phyloP scores from a whole-genome alignment of 1,140 invertebrate species.

The Zaprionus lachaisei region DNA sequence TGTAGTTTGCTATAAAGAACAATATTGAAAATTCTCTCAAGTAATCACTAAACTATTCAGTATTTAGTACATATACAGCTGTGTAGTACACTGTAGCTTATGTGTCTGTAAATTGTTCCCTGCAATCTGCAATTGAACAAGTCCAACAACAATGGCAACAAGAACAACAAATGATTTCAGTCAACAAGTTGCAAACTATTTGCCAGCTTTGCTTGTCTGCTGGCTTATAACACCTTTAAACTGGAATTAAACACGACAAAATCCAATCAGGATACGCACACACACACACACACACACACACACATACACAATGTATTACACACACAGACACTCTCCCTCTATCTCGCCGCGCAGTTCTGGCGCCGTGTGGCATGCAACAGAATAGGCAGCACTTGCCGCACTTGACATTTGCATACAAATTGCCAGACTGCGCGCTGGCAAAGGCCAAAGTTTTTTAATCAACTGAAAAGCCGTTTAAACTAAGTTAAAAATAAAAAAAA shows the following conservation, averaged over 20 bases:
- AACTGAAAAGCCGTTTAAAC: slow-evolving; percentile 81
- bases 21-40: background rate
- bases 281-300: background rate
- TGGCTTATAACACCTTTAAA: slow-evolving; percentile 64
- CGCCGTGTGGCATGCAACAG: slow-evolving; percentile 64
- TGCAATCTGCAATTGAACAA: background rate
- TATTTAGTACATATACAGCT: too few relatives aligned
- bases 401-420: slow-evolving; percentile 79
- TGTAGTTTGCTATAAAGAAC: too few relatives aligned
- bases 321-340: background rate
- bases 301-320: slow-evolving; percentile 18
- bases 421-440: slow-evolving; percentile 47
- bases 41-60: background rate
- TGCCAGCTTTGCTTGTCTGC: slow-evolving; percentile 9
- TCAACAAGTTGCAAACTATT: slow-evolving; percentile 32
- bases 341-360: background rate
- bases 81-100: background rate
- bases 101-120: background rate
- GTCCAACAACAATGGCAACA: background rate
- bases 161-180: background rate
- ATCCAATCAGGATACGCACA: slow-evolving; percentile 63
- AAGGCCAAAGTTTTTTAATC: slow-evolving; percentile 79
- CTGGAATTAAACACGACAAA: slow-evolving; percentile 64
- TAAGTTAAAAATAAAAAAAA: slow-evolving; percentile 60
- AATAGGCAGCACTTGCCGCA: slow-evolving; percentile 62